Evolutionary conservation across 92 coral and sea anemone species (phyloP).

Genomic region (Epizoanthus illoricatus): DNA sequence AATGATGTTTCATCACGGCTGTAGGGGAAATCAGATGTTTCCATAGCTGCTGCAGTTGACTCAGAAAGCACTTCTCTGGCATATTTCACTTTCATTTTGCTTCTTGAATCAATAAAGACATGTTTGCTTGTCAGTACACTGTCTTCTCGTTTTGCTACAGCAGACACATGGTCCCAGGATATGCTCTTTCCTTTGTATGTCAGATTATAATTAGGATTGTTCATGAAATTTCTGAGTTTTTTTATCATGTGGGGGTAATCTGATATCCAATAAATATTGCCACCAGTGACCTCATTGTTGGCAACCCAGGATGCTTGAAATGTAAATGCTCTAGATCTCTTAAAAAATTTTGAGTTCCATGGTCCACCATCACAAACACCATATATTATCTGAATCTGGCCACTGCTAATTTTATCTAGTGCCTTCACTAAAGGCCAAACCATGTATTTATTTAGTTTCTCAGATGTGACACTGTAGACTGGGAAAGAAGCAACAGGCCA

Average conservation of each 20-base stretch:
- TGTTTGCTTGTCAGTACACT: conserved; percentile 19
- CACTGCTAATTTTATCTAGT: too few relatives aligned
- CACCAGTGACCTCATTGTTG: conserved; percentile 20
- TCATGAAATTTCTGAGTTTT: conserved; percentile 19
- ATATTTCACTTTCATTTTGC: conserved; percentile 44
- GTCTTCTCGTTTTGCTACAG: background rate
- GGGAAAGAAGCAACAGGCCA: too few relatives aligned
- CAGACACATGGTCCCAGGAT: too few relatives aligned
- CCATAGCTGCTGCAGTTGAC: conserved; percentile 24
- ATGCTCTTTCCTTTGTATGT: background rate
- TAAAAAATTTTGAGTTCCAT: too few relatives aligned
- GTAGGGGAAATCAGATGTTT: conserved; percentile 8
- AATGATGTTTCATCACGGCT: conserved; percentile 4
- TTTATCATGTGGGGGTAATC: conserved; percentile 36
- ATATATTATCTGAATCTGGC: too few relatives aligned
- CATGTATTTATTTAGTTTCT: too few relatives aligned
- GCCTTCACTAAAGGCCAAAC: too few relatives aligned
- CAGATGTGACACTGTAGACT: too few relatives aligned
- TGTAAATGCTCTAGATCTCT: too few relatives aligned
- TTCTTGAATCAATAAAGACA: conserved; percentile 13
- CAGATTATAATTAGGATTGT: conserved; percentile 18
- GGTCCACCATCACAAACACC: background rate
- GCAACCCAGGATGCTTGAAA: conserved; percentile 11
- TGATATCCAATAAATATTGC: conserved; percentile 35
- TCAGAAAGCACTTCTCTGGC: conserved; percentile 36